Conservation (phyloP, 2,113 vertebrate genomes). For the Bubo bubo region DNA sequence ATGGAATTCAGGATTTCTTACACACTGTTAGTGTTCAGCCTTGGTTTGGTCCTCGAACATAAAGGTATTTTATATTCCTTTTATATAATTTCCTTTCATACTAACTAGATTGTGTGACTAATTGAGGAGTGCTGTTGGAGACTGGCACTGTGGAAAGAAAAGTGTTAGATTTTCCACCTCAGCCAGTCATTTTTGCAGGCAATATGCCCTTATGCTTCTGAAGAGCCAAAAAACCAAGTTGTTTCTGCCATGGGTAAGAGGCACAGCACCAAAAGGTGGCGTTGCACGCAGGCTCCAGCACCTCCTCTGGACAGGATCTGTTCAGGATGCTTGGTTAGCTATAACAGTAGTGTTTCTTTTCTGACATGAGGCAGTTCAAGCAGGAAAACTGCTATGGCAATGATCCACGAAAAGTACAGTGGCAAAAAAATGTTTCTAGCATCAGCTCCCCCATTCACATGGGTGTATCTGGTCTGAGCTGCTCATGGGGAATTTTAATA, state of each 20-base stretch:
- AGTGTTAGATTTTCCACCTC: not conserved
- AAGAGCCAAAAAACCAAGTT: not conserved
- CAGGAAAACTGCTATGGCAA: not conserved
- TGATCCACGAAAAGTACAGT: not conserved
- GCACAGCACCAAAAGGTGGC: not conserved
- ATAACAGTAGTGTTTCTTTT: not conserved
- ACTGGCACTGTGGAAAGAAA: not conserved
- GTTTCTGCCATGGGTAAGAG: not conserved
- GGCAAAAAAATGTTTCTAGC: not conserved
- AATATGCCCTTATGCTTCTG: not conserved
- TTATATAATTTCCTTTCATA: not conserved
- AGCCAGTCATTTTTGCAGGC: not conserved
- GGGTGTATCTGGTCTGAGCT: not conserved
- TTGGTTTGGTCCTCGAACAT: not conserved
- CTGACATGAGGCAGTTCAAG: not conserved
- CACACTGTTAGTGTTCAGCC: not conserved
- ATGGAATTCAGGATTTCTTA: not conserved
- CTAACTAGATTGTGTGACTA: not conserved
- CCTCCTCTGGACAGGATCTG: not conserved
- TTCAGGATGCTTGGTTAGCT: not conserved
- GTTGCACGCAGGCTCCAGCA: not conserved
- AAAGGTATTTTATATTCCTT: not conserved
- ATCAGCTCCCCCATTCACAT: not conserved
- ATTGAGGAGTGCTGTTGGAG: not conserved
- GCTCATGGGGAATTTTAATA: not conserved